Conservation (phyloP, 2,888 invertebrate genomes). For the Drosophila quasianomalipes region DNA sequence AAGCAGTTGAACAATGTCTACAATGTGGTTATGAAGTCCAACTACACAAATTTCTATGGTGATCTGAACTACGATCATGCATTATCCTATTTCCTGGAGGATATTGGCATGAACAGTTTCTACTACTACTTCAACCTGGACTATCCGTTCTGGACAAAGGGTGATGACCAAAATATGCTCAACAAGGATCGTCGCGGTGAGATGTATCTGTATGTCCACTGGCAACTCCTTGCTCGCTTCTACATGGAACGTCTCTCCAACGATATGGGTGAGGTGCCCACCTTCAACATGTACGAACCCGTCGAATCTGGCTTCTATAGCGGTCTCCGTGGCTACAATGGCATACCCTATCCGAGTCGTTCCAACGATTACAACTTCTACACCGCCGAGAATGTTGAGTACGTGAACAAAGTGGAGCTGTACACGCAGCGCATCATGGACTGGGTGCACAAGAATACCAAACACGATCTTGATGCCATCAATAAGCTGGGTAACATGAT, state of each 20-base stretch:
- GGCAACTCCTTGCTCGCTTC: constrained; percentile 86
- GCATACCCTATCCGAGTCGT: constrained; percentile 89
- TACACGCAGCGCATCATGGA: constrained; percentile 88
- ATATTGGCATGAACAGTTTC: constrained; percentile 91
- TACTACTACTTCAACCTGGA: constrained; percentile 89
- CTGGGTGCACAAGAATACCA: constrained; percentile 73
- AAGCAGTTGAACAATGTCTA: constrained; percentile 86
- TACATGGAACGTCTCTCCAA: constrained; percentile 88
- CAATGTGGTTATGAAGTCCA: constrained; percentile 88
- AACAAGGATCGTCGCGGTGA: constrained; percentile 85
- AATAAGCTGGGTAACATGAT: constrained; percentile 87
- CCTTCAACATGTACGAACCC: constrained; percentile 87
- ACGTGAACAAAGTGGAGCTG: constrained; percentile 85
- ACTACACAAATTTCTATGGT: constrained; percentile 89
- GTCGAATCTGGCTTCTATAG: constrained; percentile 88
- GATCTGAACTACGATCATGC: constrained; percentile 88
- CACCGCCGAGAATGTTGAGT: constrained; percentile 73
- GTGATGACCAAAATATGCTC: constrained; percentile 82
- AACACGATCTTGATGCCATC: constrained; percentile 82
- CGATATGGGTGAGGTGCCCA: constrained; percentile 89
- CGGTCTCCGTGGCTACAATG: constrained; percentile 88
- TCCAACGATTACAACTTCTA: constrained; percentile 87
- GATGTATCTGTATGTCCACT: constrained; percentile 86
- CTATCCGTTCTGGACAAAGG: constrained; percentile 90
- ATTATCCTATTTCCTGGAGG: constrained; percentile 91